phyloP scores from a whole-genome alignment of 1,140 invertebrate genomes.

The Eubasilissa regina region DNA sequence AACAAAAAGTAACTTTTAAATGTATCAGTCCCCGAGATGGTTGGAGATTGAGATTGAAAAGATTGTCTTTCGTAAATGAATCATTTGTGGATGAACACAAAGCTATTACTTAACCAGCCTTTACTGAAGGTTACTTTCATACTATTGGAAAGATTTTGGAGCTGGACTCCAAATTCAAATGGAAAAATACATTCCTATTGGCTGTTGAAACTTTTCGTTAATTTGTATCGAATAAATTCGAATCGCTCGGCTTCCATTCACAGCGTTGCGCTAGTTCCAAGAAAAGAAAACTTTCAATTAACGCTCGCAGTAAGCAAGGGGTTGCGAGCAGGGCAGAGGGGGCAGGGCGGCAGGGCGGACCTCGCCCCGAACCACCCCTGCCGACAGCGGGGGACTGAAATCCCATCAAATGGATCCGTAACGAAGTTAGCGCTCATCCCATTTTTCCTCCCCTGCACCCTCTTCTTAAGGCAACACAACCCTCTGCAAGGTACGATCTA shows the following conservation, averaged over 20 bases:
- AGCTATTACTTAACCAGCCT: too few species aligned
- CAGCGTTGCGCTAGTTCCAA: slow-evolving; percentile 51
- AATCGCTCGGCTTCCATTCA: neutral
- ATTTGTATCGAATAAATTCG: neutral
- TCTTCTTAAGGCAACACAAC: slow-evolving; percentile 65
- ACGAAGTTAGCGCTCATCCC: slow-evolving; percentile 72
- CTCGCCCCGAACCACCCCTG: slow-evolving; percentile 57
- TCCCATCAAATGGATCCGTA: slow-evolving; percentile 72
- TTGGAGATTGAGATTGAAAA: too few species aligned
- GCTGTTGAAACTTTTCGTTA: neutral
- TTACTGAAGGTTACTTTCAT: too few species aligned
- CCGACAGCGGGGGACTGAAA: slow-evolving; percentile 67
- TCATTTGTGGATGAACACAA: too few species aligned
- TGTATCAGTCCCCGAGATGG: too few species aligned
- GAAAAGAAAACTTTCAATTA: slow-evolving; percentile 62
- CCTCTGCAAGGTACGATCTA: slow-evolving; percentile 58
- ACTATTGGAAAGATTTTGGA: too few species aligned
- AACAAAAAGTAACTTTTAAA: too few species aligned
- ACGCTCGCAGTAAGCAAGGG: slow-evolving; percentile 61
- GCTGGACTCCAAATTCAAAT: too few species aligned
- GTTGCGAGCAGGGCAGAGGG: slow-evolving; percentile 60
- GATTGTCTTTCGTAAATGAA: too few species aligned
- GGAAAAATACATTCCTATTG: too few species aligned
- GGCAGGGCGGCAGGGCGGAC: slow-evolving; percentile 63
- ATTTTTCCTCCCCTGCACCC: slow-evolving; percentile 63